Conservation (phyloP, 2,113 vertebrate species). For the Puffinus mauretanicus region DNA sequence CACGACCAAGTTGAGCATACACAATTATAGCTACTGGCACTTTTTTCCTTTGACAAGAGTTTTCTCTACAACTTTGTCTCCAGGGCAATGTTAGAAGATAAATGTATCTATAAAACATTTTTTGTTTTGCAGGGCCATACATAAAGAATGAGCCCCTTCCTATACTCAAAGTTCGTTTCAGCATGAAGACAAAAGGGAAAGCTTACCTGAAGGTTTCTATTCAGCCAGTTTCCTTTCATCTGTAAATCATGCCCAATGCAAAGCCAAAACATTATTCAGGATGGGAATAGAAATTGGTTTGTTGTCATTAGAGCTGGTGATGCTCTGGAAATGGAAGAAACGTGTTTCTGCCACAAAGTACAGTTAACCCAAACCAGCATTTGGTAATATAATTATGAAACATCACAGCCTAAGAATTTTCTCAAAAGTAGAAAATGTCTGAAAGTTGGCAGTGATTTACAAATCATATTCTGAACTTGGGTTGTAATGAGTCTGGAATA, state of each 20-base stretch:
- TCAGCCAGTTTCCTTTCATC: neutral
- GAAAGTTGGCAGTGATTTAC: neutral
- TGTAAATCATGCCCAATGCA: neutral
- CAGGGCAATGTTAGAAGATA: neutral
- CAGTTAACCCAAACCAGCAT: neutral
- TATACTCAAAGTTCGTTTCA: neutral
- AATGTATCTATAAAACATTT: neutral
- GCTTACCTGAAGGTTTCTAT: neutral
- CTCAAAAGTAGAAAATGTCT: neutral
- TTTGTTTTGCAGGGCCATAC: neutral
- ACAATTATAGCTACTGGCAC: neutral
- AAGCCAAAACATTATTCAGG: neutral
- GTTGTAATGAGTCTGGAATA: accelerated
- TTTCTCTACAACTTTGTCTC: neutral
- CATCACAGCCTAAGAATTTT: neutral
- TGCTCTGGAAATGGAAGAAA: neutral
- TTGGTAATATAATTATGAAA: neutral
- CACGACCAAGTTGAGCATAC: neutral
- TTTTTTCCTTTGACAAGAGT: neutral
- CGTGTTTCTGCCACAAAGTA: neutral
- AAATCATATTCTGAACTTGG: neutral
- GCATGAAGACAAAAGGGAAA: neutral
- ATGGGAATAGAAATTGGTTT: neutral
- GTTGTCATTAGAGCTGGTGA: neutral
- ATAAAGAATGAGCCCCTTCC: neutral